Base-by-base conservation (phyloP, 2,113 vertebrate species). In the Pseudopodoces humilis region DNA sequence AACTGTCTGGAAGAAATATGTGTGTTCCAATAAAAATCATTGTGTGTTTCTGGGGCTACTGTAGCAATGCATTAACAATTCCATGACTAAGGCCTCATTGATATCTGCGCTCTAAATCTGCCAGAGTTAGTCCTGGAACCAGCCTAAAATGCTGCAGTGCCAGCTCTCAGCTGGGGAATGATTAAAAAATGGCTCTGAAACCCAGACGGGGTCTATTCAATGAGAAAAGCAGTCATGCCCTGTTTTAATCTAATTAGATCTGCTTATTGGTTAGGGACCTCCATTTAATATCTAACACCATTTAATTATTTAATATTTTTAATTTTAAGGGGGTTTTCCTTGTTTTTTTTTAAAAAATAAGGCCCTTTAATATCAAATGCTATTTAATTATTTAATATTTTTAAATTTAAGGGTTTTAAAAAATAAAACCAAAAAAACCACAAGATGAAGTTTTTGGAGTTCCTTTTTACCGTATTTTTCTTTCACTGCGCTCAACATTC, bases 131-230 rank as follows among this genome's bases (percentile, higher is more conserved):
- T 68, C 30, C 63, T 77, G 65, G 64, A 75, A 79, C 28, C 56
- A 50, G 74, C 47, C 78, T 33, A 35, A 64, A 72, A 39, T 4
- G 13, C 35, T 52, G 50, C 43, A 12, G 10, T 31, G 53, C 44
- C 67, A 56, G 43, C 59, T 84, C 64, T 63, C 25, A 25, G 0
- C 22, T 25, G 33, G 77, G 28, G 14, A 62, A 41, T 3, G 60
- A 76, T 46, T 28, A 6, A 63, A 53, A 62, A 70, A 47, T 0
- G 3, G 5, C 28, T 21, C n/a, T 30, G 20, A 67, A 76, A 21
- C 15, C 0, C 21, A 49, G 24, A 52, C 0, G 5, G 41, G 16
- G n/a, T 72, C 8, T 9, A 3, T 1, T 14, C 16, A 35, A 10
- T 7, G 59, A 13, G 14, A 76, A 91, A 83, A 72, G 25, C 7